A percentile compares a stretch with the other conserved stretches of the same genome.
These are phyloP conservation scores for Mycteria americana DNA, from an alignment of 2,797 vertebrate genomes.

Conservation along the genomic window DNA sequence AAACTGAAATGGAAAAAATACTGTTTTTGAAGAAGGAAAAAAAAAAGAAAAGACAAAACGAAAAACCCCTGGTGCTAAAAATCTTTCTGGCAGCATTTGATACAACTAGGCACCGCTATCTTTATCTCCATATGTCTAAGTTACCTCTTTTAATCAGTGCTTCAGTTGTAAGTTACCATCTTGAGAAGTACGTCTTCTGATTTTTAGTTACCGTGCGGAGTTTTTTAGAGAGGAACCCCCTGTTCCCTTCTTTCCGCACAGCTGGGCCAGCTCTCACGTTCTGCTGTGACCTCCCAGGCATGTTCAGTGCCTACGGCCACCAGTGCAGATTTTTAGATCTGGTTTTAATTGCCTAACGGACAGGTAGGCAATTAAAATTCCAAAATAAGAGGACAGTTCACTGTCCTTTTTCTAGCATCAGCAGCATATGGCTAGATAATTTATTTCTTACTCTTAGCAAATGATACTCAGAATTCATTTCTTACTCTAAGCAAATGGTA, in stretches of 20 bases:
- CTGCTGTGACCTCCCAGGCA: neutral
- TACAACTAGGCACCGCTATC: slow-evolving; percentile 26
- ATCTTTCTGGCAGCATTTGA: slow-evolving; percentile 33
- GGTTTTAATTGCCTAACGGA: neutral
- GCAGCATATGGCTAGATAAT: neutral
- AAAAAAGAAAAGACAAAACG: neutral
- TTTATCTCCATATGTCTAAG: slow-evolving; percentile 35
- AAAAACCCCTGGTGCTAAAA: slow-evolving; percentile 30
- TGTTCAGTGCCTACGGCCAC: neutral
- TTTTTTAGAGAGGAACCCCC: neutral
- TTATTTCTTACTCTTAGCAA: neutral
- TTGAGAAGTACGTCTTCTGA: slow-evolving; percentile 7
- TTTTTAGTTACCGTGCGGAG: slow-evolving; percentile 13
- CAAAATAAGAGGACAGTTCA: neutral
- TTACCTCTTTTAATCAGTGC: slow-evolving; percentile 46
- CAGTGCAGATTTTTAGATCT: neutral
- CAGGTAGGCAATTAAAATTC: neutral
- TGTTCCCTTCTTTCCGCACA: neutral
- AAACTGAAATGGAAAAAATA: slow-evolving; percentile 45
- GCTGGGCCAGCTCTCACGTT: neutral
- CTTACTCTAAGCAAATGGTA: neutral
- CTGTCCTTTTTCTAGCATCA: neutral
- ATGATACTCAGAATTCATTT: neutral
- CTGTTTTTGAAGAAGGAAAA: neutral
- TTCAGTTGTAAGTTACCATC: slow-evolving; percentile 33